Percentiles rank a stretch among this genome's conserved stretches.
These are phyloP conservation scores for Polylopha cassiicola DNA, from an alignment of 2,888 invertebrate genomes.

Conservation along the genomic window DNA sequence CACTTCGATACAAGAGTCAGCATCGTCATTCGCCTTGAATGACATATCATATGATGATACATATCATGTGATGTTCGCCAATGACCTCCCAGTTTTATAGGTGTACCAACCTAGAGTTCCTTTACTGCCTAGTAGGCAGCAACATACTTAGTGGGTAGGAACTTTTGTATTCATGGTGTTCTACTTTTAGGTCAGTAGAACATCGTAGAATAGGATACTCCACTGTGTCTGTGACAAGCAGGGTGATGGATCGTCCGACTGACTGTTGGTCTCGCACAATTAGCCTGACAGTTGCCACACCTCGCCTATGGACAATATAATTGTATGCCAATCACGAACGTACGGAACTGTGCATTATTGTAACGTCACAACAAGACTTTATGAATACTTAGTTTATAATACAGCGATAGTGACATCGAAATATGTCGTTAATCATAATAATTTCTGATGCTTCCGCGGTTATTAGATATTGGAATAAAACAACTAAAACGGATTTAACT, in stretches of 20 bases:
- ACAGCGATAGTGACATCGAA: slow-evolving; percentile 1
- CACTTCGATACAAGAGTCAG: too few relatives aligned
- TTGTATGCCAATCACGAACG: slow-evolving; percentile 66
- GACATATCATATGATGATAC: too few relatives aligned
- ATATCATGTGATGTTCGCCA: too few relatives aligned
- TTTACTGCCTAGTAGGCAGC: too few relatives aligned
- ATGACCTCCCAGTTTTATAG: too few relatives aligned
- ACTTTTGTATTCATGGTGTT: slow-evolving; percentile 50
- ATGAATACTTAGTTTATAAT: neutral
- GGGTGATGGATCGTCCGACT: slow-evolving; percentile 53
- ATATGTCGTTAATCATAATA: too few relatives aligned
- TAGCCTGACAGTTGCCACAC: slow-evolving; percentile 60
- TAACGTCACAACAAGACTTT: slow-evolving; percentile 24
- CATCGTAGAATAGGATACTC: slow-evolving; percentile 44
- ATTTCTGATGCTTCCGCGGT: too few relatives aligned
- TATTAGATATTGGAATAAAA: too few relatives aligned
- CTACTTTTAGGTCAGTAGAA: slow-evolving; percentile 57
- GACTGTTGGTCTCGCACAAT: slow-evolving; percentile 56
- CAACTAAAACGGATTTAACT: too few relatives aligned
- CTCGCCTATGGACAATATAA: slow-evolving; percentile 60
- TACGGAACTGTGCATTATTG: slow-evolving; percentile 51
- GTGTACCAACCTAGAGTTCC: too few relatives aligned
- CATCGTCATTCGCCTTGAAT: too few relatives aligned
- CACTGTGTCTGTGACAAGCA: slow-evolving; percentile 39
- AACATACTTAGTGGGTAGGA: too few relatives aligned